A percentile compares a stretch with the other conserved stretches of the same genome.
These are phyloP conservation scores for Bradypodion pumilum DNA, from an alignment of 2,797 vertebrate genomes.

Conservation along the genomic window DNA sequence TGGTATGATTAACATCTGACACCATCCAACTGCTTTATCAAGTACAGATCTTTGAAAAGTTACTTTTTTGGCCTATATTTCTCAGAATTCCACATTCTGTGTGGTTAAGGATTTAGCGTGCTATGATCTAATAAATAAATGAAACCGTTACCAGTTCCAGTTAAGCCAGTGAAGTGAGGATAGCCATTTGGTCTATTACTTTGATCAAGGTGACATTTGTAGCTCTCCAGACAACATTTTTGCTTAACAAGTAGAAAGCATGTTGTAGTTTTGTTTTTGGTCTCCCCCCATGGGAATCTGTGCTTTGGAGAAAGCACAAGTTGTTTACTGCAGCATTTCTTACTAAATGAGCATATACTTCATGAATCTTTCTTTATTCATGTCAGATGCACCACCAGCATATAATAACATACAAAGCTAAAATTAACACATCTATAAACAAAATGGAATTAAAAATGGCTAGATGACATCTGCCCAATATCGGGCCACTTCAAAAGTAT, in stretches of 20 bases:
- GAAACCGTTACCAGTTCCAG: neutral
- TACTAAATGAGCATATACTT: neutral
- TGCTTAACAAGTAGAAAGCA: neutral
- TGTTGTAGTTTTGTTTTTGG: neutral
- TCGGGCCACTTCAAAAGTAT: no score
- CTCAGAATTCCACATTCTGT: neutral
- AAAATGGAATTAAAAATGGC: no score
- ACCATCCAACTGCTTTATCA: neutral
- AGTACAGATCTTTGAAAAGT: neutral
- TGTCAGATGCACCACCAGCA: no score
- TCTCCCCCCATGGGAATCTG: neutral
- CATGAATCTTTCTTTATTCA: no score
- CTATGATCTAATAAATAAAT: neutral
- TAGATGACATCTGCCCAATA: no score
- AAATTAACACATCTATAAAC: no score
- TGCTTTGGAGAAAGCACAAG: neutral
- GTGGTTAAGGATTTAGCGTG: no score
- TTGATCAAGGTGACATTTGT: neutral
- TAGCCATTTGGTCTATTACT: neutral
- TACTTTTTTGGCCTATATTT: neutral
- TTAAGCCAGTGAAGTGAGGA: neutral
- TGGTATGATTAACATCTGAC: conserved; percentile 24
- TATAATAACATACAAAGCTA: no score
- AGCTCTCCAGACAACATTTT: neutral
- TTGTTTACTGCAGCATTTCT: neutral